Evolutionary conservation across 2,888 invertebrate genomes (phyloP), one percentile per base, ranked within the genome.

Genomic region (Nebria brevicollis): DNA sequence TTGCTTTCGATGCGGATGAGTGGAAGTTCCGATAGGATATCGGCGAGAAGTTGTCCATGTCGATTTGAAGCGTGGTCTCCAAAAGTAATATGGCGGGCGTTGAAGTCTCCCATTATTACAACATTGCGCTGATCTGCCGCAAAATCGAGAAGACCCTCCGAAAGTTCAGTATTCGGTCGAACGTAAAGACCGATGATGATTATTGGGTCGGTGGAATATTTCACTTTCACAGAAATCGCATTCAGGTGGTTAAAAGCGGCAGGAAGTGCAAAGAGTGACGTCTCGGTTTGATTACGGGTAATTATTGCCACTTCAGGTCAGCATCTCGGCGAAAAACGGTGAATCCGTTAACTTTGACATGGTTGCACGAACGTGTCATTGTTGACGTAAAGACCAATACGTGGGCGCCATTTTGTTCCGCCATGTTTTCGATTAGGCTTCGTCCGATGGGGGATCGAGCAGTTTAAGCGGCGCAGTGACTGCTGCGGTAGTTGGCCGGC

Each of bases 351-450:
- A 68, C 20, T 1, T 68, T 15, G 4, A 68, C 8, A 7, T 1
- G 2, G 68, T 68, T 15, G 5, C 5, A 15, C 6, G 8, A 1
- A 1, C 6, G 15, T 15, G 3, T 5, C 2, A 54, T 2, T 2
- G 68, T 68, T n/a, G 15, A 15, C 1, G 68, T 68, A 1, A 68
- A 15, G 1, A 25, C 15, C 1, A 68, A 15, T 1, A 68, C 1
- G 25, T 25, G 13, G 6, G 11, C 6, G 5, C 25, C 25, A 13
- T 68, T 15, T 13, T 15, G 25, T 25, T 25, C 20, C 6, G 25
- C 11, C 20, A 68, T 15, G 8, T 68, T 68, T 68, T 68, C 8
- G 68, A 68, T 68, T 7, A 68, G 68, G n/a, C n/a, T n/a, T n/a
- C n/a, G n/a, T n/a, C n/a, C n/a, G n/a, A n/a, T n/a, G n/a, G n/a